Evolutionary conservation across 1,140 invertebrate species (phyloP).

Genomic region (Atta cephalotes): DNA sequence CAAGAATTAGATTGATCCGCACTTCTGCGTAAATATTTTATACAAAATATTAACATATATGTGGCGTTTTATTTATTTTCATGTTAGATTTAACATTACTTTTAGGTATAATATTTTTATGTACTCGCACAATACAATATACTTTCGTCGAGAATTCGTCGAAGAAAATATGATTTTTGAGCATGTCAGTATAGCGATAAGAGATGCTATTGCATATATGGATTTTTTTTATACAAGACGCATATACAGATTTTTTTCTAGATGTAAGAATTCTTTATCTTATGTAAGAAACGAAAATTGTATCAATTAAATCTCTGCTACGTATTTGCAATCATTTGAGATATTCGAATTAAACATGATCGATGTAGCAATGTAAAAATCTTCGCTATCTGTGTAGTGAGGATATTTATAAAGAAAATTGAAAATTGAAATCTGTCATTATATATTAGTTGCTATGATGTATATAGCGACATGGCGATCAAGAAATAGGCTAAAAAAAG

Average conservation of each 20-base stretch:
- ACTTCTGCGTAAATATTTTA: constrained; percentile 4
- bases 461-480: constrained; percentile 29
- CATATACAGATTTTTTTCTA: constrained; percentile 22
- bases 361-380: constrained; percentile 19
- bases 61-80: constrained; percentile 48
- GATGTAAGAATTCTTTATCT: background rate
- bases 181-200: constrained; percentile 5
- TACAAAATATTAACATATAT: constrained; percentile 5
- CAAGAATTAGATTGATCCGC: constrained; percentile 22
- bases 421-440: constrained; percentile 11
- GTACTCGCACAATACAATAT: constrained; percentile 24
- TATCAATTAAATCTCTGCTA: constrained; percentile 14
- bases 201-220: background rate
- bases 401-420: constrained; percentile 27
- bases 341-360: constrained; percentile 4
- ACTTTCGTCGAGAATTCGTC: background rate
- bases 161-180: background rate
- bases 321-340: constrained; percentile 18
- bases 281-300: background rate
- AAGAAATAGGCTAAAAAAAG: background rate
- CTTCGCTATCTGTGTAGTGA: background rate
- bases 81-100: constrained; percentile 21
- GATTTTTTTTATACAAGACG: background rate
- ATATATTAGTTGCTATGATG: constrained; percentile 15
- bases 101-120: constrained; percentile 42